Conservation (phyloP, 37 sponge, comb jelly and placozoan species). For the Geodia barretti region DNA sequence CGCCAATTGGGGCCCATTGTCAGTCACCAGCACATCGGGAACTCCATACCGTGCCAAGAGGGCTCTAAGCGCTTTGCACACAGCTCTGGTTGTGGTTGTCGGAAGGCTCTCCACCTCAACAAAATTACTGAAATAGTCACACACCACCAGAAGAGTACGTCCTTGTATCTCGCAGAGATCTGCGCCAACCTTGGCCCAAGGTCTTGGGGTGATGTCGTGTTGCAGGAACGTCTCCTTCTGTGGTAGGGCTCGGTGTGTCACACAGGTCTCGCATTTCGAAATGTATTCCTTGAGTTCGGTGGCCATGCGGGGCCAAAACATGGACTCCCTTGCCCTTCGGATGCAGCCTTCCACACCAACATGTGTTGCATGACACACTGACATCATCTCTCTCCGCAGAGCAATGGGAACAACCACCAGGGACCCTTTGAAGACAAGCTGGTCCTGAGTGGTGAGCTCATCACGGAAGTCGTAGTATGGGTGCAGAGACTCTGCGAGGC, state of each 20-base stretch:
- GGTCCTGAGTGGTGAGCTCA: conserved; percentile 41
- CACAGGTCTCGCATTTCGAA: conserved; percentile 21
- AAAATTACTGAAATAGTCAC: conserved; percentile 40
- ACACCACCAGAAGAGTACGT: conserved; percentile 4
- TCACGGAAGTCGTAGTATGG: conserved; percentile 43
- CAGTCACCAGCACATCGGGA: conserved; percentile 6
- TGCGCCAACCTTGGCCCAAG: conserved; percentile 29
- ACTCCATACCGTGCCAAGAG: conserved; percentile 30
- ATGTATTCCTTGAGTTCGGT: conserved; percentile 14
- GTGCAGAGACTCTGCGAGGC: not conserved
- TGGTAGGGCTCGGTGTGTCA: not conserved
- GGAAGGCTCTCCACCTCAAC: conserved; percentile 33
- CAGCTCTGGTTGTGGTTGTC: conserved; percentile 7
- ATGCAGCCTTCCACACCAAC: conserved; percentile 20
- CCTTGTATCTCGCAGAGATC: conserved; percentile 16
- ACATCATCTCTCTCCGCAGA: conserved; percentile 23
- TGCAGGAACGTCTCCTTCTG: conserved; percentile 25
- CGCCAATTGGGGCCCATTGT: conserved; percentile 47
- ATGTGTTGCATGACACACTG: conserved; percentile 2
- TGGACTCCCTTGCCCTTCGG: conserved; percentile 25
- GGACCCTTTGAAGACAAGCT: conserved; percentile 43
- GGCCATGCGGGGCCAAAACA: conserved; percentile 52
- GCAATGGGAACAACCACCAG: conserved; percentile 20
- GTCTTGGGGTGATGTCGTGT: conserved; percentile 12
- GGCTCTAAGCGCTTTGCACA: conserved; percentile 11